phyloP scores from a whole-genome alignment of 2,797 vertebrate genomes.

The Macropus fuliginosus region DNA sequence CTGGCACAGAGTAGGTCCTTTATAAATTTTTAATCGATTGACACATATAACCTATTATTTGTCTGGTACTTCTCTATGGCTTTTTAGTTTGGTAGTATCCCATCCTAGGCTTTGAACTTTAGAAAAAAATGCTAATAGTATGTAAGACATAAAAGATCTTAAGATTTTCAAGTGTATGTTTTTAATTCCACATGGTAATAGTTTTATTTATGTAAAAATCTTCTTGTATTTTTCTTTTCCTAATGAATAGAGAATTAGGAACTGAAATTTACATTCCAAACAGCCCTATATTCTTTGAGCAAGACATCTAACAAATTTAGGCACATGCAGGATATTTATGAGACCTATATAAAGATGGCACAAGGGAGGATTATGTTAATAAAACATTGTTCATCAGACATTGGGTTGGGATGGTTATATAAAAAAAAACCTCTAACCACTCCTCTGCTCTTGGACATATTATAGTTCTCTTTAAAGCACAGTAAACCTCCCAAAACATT shows the following conservation, averaged over 20 bases:
- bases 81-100: neutral
- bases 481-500: neutral
- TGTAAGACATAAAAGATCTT: neutral
- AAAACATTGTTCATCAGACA: neutral
- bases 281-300: neutral
- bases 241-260: neutral
- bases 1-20: neutral
- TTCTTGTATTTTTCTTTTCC: neutral
- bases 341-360: neutral
- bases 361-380: neutral
- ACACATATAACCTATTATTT: neutral
- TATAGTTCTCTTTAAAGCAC: neutral
- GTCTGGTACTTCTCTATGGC: neutral
- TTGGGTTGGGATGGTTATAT: neutral
- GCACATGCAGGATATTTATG: neutral
- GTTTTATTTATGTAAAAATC: neutral
- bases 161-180: neutral
- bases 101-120: neutral
- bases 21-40: neutral
- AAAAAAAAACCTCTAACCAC: neutral
- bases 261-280: neutral
- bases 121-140: neutral
- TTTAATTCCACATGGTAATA: neutral
- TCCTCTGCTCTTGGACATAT: neutral
- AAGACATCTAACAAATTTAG: conserved; percentile 39